phyloP scores from a whole-genome alignment of 2,113 vertebrate species.

The Acrocephalus kingi region DNA sequence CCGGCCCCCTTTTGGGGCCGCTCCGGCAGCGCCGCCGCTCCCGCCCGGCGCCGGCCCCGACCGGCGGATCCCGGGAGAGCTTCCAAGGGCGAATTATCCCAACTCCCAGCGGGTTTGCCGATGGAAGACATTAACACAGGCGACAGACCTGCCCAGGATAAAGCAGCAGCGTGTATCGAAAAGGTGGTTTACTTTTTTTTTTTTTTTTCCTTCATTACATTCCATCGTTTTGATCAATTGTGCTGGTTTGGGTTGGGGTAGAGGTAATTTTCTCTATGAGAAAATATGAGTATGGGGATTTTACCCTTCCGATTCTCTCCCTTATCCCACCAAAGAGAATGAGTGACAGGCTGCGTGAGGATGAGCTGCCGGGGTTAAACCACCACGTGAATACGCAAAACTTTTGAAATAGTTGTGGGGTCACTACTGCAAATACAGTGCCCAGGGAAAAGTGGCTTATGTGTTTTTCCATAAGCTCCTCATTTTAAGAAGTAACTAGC shows the following conservation, averaged over 20 bases:
- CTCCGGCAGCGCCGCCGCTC: background rate
- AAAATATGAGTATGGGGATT: background rate
- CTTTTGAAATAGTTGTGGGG: background rate
- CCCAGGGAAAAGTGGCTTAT: background rate
- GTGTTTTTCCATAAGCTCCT: background rate
- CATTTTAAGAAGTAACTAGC: background rate
- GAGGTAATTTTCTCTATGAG: background rate
- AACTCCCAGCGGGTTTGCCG: rapidly evolving
- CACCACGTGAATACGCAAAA: background rate
- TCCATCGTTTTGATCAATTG: background rate
- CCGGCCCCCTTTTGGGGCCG: background rate
- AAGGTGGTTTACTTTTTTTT: background rate
- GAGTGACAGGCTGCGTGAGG: background rate
- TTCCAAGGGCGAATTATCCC: rapidly evolving
- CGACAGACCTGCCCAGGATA: background rate
- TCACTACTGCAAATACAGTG: rapidly evolving
- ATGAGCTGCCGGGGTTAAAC: background rate
- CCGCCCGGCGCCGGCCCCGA: background rate
- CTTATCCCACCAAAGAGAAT: too few species aligned
- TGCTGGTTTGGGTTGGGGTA: background rate
- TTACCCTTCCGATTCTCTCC: background rate
- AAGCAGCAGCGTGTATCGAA: background rate
- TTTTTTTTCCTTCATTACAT: background rate
- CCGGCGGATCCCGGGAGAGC: rapidly evolving
- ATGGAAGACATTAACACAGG: rapidly evolving